These are phyloP conservation scores for Myrmecophaga tridactyla DNA, from an alignment of 2,113 vertebrate species.

Conservation along the genomic window DNA sequence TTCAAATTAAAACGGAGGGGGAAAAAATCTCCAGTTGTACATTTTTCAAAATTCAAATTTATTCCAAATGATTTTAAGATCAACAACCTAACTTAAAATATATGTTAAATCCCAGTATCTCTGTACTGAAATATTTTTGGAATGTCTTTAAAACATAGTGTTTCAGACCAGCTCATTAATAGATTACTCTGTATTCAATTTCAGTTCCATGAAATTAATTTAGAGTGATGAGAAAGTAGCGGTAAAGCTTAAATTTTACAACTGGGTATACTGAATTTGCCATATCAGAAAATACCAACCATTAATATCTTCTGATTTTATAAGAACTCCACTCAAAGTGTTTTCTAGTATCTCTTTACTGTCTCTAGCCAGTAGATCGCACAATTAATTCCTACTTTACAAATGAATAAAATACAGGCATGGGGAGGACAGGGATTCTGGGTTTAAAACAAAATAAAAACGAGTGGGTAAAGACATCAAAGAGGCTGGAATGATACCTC, in stretches of 20 bases:
- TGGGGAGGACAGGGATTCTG: not conserved
- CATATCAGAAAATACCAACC: slow-evolving; percentile 16
- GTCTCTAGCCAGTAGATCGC: not conserved
- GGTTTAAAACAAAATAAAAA: not conserved
- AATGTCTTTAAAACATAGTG: not conserved
- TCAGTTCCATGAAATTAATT: not conserved
- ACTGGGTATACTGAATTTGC: not conserved
- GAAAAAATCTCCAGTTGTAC: not conserved
- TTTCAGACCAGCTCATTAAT: not conserved
- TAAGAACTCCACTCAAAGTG: not conserved
- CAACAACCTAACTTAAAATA: not conserved
- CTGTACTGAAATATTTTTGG: not conserved
- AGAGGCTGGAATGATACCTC: not conserved
- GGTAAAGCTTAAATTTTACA: not conserved
- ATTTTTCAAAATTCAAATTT: slow-evolving; percentile 33
- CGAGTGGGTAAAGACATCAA: not conserved
- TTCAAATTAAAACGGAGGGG: not conserved
- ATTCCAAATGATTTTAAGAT: not conserved
- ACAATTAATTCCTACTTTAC: not conserved
- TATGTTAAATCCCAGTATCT: not conserved
- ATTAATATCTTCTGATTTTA: not conserved
- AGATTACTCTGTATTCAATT: not conserved
- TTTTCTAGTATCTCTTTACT: not conserved
- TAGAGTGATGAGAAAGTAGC: not conserved
- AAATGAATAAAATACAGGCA: not conserved